These are phyloP conservation scores for Amblyornis subalaris DNA, from an alignment of 2,113 vertebrate species.

Conservation along the genomic window DNA sequence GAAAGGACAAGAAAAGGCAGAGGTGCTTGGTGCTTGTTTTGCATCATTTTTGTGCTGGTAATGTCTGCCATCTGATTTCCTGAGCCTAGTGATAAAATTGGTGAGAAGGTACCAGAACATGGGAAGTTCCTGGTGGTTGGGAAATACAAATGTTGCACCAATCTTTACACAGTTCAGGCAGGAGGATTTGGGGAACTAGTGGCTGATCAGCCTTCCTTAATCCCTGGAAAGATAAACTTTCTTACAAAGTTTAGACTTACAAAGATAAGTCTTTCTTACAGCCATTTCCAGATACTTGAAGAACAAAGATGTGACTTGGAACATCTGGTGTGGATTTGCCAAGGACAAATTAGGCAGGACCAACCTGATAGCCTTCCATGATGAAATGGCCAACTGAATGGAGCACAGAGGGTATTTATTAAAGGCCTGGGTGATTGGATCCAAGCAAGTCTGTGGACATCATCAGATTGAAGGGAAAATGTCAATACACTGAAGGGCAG, in stretches of 20 bases:
- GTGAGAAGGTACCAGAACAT: neutral
- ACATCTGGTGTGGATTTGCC: accelerated
- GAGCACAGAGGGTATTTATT: neutral
- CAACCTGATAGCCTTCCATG: neutral
- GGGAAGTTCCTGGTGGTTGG: neutral
- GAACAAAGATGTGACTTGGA: neutral
- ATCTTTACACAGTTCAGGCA: neutral
- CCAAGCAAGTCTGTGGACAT: neutral
- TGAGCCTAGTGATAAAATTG: neutral
- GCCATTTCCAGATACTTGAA: neutral
- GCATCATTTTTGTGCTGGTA: neutral
- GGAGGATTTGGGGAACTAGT: accelerated
- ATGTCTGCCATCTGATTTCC: neutral
- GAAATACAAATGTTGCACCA: neutral
- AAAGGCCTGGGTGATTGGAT: neutral
- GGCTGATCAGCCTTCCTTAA: accelerated
- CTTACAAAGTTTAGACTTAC: no score
- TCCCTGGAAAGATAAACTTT: neutral
- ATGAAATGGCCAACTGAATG: neutral
- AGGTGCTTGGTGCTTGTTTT: neutral
- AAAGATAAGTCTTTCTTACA: neutral
- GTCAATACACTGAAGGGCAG: neutral
- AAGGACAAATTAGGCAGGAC: neutral
- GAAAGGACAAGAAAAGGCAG: neutral
- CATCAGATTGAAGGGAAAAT: neutral